A percentile compares a stretch with the other conserved stretches of the same genome.
These are phyloP conservation scores for Pseudorhombus dupliciocellatus DNA, from an alignment of 2,113 vertebrate genomes.

Conservation along the genomic window DNA sequence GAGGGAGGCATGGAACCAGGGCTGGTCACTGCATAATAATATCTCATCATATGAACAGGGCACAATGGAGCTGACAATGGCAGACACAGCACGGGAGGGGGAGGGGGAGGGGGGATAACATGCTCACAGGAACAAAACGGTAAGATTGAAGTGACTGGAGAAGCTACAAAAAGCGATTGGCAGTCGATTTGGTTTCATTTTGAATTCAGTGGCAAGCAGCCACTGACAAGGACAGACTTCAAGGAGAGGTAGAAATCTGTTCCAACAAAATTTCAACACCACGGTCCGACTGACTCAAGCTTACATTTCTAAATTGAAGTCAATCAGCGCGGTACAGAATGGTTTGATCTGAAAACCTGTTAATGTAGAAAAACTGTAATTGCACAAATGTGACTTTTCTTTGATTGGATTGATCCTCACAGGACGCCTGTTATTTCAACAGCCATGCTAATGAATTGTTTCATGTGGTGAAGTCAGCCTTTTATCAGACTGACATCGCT, in stretches of 20 bases:
- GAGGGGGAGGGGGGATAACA: background rate
- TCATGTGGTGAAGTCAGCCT: background rate
- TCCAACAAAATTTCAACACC: background rate
- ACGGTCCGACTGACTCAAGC: background rate
- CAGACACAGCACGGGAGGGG: background rate
- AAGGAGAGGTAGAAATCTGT: background rate
- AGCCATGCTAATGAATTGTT: background rate
- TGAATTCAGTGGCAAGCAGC: background rate
- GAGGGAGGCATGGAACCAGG: conserved; percentile 9
- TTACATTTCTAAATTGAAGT: background rate
- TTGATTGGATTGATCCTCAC: too few species aligned
- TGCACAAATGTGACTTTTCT: background rate
- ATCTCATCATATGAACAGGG: conserved; percentile 31
- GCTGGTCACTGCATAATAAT: conserved; percentile 35
- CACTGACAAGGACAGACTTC: background rate
- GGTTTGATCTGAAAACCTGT: background rate
- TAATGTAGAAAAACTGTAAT: background rate
- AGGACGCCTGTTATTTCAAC: background rate
- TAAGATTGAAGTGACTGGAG: background rate
- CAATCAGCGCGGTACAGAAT: background rate
- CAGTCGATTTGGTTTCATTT: conserved; percentile 21
- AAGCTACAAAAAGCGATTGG: background rate
- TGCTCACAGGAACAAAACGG: background rate
- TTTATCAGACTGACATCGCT: background rate
- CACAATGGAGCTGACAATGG: background rate